These are phyloP conservation scores for Alcis repandata DNA, from an alignment of 2,888 invertebrate species.

Conservation along the genomic window DNA sequence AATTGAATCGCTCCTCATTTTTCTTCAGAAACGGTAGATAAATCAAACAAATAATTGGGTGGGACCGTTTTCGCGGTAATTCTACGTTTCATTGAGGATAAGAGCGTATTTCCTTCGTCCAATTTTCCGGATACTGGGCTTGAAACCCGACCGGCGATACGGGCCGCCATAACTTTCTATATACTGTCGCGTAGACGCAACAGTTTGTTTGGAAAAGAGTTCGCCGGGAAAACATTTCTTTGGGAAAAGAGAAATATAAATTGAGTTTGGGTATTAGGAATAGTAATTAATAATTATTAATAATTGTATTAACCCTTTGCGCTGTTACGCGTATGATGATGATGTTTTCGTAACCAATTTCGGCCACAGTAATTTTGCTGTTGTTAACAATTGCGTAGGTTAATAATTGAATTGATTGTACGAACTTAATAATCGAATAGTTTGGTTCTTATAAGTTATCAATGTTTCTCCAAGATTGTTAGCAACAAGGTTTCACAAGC, in stretches of 20 bases:
- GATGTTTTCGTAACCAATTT: too few relatives aligned
- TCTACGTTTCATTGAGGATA: conserved; percentile 56
- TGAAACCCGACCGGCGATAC: conserved; percentile 18
- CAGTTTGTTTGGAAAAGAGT: too few relatives aligned
- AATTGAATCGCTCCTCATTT: conserved; percentile 24
- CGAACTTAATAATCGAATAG: too few relatives aligned
- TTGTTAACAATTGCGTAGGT: too few relatives aligned
- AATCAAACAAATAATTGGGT: conserved; percentile 49
- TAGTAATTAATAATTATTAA: too few relatives aligned
- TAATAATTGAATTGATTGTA: too few relatives aligned
- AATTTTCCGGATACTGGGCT: conserved; percentile 58
- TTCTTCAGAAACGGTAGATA: conserved; percentile 39
- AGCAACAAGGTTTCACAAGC: conserved; percentile 21
- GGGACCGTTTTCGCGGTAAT: conserved; percentile 45
- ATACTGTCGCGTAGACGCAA: conserved; percentile 1
- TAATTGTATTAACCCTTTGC: too few relatives aligned
- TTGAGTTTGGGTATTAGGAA: neutral
- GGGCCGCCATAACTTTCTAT: conserved; percentile 3
- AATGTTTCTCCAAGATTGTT: neutral
- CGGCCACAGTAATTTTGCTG: too few relatives aligned
- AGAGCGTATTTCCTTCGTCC: conserved; percentile 51
- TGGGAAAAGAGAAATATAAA: neutral
- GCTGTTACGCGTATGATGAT: too few relatives aligned
- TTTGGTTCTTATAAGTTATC: too few relatives aligned
- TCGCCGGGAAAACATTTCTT: too few relatives aligned